Evolutionary conservation across 2,888 invertebrate species (phyloP).

Genomic region (Seira ritae): DNA sequence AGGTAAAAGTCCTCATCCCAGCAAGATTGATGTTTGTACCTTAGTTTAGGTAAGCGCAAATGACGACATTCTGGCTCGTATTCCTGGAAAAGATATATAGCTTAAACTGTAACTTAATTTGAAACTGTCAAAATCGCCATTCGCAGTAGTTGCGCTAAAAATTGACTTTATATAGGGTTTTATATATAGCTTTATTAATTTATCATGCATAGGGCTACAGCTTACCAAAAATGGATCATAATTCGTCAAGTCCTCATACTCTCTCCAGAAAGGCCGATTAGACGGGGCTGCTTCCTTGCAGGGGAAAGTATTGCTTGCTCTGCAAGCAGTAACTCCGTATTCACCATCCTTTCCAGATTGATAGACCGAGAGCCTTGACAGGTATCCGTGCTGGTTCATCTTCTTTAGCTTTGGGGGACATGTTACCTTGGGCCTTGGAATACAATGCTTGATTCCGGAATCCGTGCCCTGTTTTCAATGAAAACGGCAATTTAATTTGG

Average conservation of each 20-base stretch:
- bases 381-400: conserved; percentile 69
- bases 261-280: conserved; percentile 67
- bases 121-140: too few species aligned
- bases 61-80: conserved; percentile 69
- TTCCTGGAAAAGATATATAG: conserved; percentile 53
- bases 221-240: conserved; percentile 68
- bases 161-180: too few species aligned
- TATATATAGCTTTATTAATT: too few species aligned
- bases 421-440: conserved; percentile 56
- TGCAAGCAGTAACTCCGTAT: conserved; percentile 64
- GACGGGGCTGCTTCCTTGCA: conserved; percentile 67
- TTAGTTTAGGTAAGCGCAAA: conserved; percentile 69
- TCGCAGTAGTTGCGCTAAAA: too few species aligned
- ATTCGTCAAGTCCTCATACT: conserved; percentile 69
- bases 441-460: conserved; percentile 64
- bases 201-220: too few species aligned
- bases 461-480: conserved; percentile 50
- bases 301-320: conserved; percentile 64
- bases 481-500: not conserved
- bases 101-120: too few species aligned
- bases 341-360: conserved; percentile 46
- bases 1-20: conserved; percentile 71
- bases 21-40: conserved; percentile 64
- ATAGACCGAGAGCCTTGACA: conserved; percentile 69
- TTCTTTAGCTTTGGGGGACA: conserved; percentile 67